Percentiles rank a stretch among this genome's conserved stretches.
phyloP scores from a whole-genome alignment of 2,888 invertebrate genomes.

The Lacanobia oleracea region DNA sequence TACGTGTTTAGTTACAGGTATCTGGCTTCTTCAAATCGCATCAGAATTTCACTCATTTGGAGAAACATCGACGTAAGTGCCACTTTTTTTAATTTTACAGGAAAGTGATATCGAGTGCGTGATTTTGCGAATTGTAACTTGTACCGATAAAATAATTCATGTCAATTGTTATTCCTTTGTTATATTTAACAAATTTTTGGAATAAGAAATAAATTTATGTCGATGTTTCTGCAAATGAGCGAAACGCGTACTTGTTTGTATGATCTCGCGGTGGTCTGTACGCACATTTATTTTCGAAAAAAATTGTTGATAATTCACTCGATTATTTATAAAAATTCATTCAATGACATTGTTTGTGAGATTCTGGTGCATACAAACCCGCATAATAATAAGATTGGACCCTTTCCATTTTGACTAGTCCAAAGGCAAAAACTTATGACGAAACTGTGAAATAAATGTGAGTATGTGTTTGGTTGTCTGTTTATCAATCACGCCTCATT shows the following conservation, averaged over 20 bases:
- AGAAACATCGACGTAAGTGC: neutral
- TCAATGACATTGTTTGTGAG: constrained; percentile 59
- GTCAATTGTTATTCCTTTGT: no score
- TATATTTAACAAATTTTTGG: neutral
- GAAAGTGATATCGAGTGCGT: neutral
- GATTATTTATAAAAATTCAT: constrained; percentile 36
- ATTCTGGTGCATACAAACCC: constrained; percentile 72
- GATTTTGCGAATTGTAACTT: no score
- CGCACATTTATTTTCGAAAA: constrained; percentile 48
- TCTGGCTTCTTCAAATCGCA: constrained; percentile 9
- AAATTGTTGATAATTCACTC: constrained; percentile 27
- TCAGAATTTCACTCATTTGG: constrained; percentile 7
- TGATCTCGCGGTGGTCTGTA: constrained; percentile 51
- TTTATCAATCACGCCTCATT: neutral
- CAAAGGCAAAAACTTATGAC: constrained; percentile 60
- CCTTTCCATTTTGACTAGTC: constrained; percentile 56
- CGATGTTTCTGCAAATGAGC: neutral
- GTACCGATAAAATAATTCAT: no score
- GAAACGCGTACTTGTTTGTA: constrained; percentile 23
- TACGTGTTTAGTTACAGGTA: constrained; percentile 15
- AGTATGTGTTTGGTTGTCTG: neutral
- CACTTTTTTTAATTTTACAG: neutral
- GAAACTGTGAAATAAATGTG: neutral
- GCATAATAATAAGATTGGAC: constrained; percentile 50
- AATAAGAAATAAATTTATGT: neutral